phyloP scores from a whole-genome alignment of 2,888 invertebrate species.

The Heliconius ismenius region DNA sequence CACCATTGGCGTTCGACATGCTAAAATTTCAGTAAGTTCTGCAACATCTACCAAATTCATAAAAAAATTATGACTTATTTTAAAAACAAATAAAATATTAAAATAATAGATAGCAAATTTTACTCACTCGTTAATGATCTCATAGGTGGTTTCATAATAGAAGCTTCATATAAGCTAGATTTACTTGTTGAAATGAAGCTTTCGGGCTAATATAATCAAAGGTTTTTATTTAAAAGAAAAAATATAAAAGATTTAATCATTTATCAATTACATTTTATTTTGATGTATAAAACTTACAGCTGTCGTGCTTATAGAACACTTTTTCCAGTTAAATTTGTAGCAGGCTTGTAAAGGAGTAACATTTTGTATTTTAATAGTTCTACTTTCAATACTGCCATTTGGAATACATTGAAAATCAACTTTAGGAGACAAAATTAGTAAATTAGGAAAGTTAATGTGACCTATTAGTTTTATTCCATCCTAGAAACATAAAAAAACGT shows the following conservation, averaged over 20 bases:
- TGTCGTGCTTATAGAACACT: slow-evolving; percentile 53
- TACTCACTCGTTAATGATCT: slow-evolving; percentile 45
- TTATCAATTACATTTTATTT: slow-evolving; percentile 12
- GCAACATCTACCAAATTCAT: slow-evolving; percentile 44
- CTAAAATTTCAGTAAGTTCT: slow-evolving; percentile 49
- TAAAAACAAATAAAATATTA: neutral
- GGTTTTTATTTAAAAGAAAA: neutral
- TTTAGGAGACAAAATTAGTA: slow-evolving; percentile 78
- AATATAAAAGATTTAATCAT: neutral
- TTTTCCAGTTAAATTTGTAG: slow-evolving; percentile 69
- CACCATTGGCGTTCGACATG: slow-evolving; percentile 43
- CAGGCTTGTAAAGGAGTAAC: slow-evolving; percentile 69
- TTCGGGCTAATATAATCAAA: slow-evolving; percentile 26
- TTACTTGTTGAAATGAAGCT: slow-evolving; percentile 40
- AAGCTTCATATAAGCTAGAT: slow-evolving; percentile 42
- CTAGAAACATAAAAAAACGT: slow-evolving; percentile 65
- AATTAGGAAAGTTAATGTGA: slow-evolving; percentile 86
- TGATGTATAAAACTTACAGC: slow-evolving; percentile 49
- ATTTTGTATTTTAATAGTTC: slow-evolving; percentile 71
- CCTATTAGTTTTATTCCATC: slow-evolving; percentile 84
- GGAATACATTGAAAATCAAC: slow-evolving; percentile 84
- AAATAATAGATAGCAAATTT: neutral
- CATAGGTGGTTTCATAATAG: slow-evolving; percentile 48
- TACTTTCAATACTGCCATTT: slow-evolving; percentile 67
- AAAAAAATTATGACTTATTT: neutral